Percentiles rank a stretch among this genome's conserved stretches.
Evolutionary conservation across 2,888 invertebrate species (phyloP).

Genomic region (Cheiracanthium punctorium): DNA sequence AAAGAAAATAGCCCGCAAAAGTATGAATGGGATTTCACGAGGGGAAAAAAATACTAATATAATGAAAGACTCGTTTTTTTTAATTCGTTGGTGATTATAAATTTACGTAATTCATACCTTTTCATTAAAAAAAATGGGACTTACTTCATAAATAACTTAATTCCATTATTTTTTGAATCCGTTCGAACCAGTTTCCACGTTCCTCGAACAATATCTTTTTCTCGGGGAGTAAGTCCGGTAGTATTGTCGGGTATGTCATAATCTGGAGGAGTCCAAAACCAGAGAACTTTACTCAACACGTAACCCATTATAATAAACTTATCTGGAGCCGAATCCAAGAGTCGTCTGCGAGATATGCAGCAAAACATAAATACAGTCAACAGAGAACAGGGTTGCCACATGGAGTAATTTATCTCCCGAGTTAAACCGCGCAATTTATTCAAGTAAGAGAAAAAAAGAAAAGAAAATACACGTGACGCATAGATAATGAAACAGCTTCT

Average conservation of each 20-base stretch:
- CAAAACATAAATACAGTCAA: background rate
- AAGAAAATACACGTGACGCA: too few relatives aligned
- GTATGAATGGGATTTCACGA: too few relatives aligned
- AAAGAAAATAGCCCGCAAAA: too few relatives aligned
- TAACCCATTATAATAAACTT: conserved; percentile 40
- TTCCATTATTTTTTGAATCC: conserved; percentile 39
- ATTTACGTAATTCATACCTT: too few relatives aligned
- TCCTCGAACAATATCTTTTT: conserved; percentile 77
- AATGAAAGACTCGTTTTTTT: too few relatives aligned
- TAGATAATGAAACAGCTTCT: too few relatives aligned
- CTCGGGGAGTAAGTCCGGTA: conserved; percentile 77
- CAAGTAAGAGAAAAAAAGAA: too few relatives aligned
- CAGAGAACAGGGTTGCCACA: background rate
- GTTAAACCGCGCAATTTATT: too few relatives aligned
- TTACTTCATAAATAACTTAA: conserved; percentile 53
- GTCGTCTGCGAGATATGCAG: background rate
- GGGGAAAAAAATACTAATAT: too few relatives aligned
- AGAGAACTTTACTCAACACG: conserved; percentile 40
- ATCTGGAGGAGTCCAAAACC: conserved; percentile 38
- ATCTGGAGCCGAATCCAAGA: background rate
- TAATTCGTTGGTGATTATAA: too few relatives aligned
- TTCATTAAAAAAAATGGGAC: background rate
- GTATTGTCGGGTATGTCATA: conserved; percentile 74
- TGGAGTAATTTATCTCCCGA: background rate
- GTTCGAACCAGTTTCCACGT: conserved; percentile 77